These are phyloP conservation scores for Herpetotheres cachinnans DNA, from an alignment of 2,113 vertebrate species.

Conservation along the genomic window DNA sequence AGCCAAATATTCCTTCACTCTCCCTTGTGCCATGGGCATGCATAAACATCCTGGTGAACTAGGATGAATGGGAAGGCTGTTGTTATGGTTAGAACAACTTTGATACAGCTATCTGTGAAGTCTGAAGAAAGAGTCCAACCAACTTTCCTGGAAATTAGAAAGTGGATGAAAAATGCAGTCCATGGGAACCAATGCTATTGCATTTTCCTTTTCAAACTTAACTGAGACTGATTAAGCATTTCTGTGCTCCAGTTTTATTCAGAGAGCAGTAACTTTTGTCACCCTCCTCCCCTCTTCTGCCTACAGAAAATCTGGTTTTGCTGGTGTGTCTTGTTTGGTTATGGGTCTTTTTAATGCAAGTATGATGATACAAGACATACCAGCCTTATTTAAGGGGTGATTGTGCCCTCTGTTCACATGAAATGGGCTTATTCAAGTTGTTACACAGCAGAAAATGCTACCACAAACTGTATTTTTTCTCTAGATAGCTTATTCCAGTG, in stretches of 20 bases:
- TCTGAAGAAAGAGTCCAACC: background rate
- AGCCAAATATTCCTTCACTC: background rate
- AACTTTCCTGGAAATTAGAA: background rate
- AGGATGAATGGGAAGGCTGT: background rate
- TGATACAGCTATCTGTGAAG: background rate
- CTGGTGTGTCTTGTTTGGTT: background rate
- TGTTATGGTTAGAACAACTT: background rate
- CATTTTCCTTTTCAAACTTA: background rate
- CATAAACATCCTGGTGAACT: background rate
- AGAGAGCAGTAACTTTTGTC: background rate
- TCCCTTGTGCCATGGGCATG: background rate
- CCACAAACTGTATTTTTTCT: background rate
- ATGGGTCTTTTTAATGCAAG: background rate
- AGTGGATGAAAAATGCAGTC: background rate
- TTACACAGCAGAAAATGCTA: background rate
- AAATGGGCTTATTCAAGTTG: background rate
- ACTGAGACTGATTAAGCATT: background rate
- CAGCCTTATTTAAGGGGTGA: background rate
- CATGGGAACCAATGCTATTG: background rate
- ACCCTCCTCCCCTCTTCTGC: background rate
- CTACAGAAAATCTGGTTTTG: constrained; percentile 32
- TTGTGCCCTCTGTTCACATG: background rate
- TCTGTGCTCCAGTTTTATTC: constrained; percentile 10
- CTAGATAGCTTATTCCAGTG: background rate
- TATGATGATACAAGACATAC: background rate